Conservation (phyloP, 2,797 vertebrate species). For the Petrocephalus sullivani region DNA sequence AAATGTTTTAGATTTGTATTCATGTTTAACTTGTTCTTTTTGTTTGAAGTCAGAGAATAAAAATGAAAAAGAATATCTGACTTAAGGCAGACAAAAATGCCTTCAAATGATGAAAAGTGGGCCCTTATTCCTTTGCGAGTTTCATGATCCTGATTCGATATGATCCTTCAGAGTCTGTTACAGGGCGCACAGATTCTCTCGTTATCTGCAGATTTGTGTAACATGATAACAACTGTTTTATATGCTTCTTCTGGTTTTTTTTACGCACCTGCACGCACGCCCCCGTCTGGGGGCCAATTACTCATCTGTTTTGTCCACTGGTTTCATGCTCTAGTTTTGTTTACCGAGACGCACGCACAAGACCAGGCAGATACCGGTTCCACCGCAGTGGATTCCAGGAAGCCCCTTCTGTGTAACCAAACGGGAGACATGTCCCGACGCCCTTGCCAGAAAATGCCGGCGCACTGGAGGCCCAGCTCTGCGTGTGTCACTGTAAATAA, state of each 20-base stretch:
- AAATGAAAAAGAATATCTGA: slow-evolving; percentile 12
- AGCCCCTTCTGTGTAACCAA: not conserved
- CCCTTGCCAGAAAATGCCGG: not conserved
- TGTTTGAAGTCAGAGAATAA: slow-evolving; percentile 20
- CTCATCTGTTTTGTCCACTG: not conserved
- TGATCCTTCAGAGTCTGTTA: not conserved
- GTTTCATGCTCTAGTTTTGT: not conserved
- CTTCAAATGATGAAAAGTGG: slow-evolving; percentile 8
- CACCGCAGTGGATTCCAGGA: not conserved
- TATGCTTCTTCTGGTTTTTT: not conserved
- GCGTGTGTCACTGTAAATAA: not conserved
- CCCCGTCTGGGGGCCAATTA: slow-evolving; percentile 4
- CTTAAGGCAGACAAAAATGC: slow-evolving; percentile 19
- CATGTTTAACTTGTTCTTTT: not conserved
- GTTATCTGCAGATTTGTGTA: not conserved
- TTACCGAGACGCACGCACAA: slow-evolving; percentile 1
- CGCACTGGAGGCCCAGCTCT: not conserved
- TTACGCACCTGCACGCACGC: slow-evolving; percentile 21
- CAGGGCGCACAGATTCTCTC: not conserved
- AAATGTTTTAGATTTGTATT: not conserved
- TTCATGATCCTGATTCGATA: not conserved
- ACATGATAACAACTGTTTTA: slow-evolving; percentile 6
- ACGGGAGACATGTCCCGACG: not conserved
- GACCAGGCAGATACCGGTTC: not conserved
- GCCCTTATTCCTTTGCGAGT: not conserved